A percentile compares a stretch with the other conserved stretches of the same genome.
Evolutionary conservation across 2,888 invertebrate genomes (phyloP).

Genomic region (Hecatera dysodea): DNA sequence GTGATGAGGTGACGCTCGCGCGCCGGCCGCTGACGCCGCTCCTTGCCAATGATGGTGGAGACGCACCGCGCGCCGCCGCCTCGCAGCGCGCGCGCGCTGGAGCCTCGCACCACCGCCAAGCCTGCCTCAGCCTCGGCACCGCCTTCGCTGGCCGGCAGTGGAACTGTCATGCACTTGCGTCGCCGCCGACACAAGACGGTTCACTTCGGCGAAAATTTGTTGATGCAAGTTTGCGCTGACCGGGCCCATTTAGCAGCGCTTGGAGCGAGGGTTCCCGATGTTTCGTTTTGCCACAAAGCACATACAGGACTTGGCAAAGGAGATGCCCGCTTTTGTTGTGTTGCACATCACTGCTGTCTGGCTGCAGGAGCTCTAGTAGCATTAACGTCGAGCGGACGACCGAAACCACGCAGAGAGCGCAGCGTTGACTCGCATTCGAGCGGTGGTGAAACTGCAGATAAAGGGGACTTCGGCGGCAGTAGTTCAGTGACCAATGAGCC

Average conservation of each 20-base stretch:
- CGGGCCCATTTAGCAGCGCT: constrained; percentile 90
- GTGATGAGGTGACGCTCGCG: constrained; percentile 89
- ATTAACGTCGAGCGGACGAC: constrained; percentile 81
- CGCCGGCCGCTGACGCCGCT: constrained; percentile 88
- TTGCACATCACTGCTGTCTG: constrained; percentile 89
- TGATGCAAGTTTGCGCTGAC: constrained; percentile 94
- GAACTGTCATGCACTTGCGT: constrained; percentile 91
- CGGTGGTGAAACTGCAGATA: constrained; percentile 86
- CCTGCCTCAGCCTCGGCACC: constrained; percentile 91
- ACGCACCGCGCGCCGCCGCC: constrained; percentile 88
- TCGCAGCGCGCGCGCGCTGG: constrained; percentile 86
- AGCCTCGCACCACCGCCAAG: constrained; percentile 84
- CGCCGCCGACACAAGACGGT: constrained; percentile 94
- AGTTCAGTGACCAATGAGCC: constrained; percentile 74
- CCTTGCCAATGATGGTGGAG: constrained; percentile 90
- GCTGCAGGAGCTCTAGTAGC: constrained; percentile 85
- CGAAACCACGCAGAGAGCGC: constrained; percentile 83
- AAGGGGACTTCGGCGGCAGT: constrained; percentile 79
- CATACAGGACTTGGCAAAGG: constrained; percentile 85
- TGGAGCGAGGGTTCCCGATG: constrained; percentile 87
- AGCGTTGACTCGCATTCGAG: constrained; percentile 89
- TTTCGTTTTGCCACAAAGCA: constrained; percentile 88
- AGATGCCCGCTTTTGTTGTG: constrained; percentile 87
- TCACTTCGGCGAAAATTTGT: constrained; percentile 94
- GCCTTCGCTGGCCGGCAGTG: constrained; percentile 88